Evolutionary conservation across 1,140 invertebrate genomes (phyloP).

Genomic region (Diachasmimorpha longicaudata): DNA sequence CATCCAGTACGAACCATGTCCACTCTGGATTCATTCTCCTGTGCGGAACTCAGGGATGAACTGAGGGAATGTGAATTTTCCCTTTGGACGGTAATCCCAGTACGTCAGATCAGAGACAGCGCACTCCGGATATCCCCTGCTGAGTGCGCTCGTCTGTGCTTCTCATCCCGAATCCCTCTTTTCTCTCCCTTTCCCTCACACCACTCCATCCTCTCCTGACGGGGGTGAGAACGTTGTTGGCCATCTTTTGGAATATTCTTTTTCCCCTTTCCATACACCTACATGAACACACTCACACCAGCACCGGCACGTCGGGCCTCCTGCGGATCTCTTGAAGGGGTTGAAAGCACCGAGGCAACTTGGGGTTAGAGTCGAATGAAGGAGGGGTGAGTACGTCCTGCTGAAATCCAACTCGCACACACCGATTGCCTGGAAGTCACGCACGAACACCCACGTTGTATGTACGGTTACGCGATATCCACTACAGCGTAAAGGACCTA

Average conservation of each 20-base stretch:
- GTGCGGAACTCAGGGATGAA: neutral
- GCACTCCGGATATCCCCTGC: conserved; percentile 32
- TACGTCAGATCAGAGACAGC: conserved; percentile 45
- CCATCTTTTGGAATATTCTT: conserved; percentile 27
- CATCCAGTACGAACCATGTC: neutral
- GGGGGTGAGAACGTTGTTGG: conserved; percentile 20
- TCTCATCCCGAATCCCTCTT: conserved; percentile 13
- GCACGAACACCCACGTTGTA: conserved; percentile 16
- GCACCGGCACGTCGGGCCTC: conserved; percentile 20
- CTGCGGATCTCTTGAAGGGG: conserved; percentile 1
- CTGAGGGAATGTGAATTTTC: conserved; percentile 37
- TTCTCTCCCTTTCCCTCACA: neutral
- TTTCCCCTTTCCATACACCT: neutral
- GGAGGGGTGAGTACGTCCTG: neutral
- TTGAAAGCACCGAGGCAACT: conserved; percentile 4
- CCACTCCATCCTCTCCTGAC: neutral
- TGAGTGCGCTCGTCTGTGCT: conserved; percentile 45
- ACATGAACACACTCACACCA: neutral
- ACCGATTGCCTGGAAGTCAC: neutral
- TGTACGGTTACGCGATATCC: conserved; percentile 14
- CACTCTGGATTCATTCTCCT: conserved; percentile 39
- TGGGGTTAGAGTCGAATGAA: too few relatives aligned
- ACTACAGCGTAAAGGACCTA: conserved; percentile 7
- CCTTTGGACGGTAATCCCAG: conserved; percentile 43
- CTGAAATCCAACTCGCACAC: neutral